Conservation (phyloP, 2,113 vertebrate species). For the Oreochromis aureus region DNA sequence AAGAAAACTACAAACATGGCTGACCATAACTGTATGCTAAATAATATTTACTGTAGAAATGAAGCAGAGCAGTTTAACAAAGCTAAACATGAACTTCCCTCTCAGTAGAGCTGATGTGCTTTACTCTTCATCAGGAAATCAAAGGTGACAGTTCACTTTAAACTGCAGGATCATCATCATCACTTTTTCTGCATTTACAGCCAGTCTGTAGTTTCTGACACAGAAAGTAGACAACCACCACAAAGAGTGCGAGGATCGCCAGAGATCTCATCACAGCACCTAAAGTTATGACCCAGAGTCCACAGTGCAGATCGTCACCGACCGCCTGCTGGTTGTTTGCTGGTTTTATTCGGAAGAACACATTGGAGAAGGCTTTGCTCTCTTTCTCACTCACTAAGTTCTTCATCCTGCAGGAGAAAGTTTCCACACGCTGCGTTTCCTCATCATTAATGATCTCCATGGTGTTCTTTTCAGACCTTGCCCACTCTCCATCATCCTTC, state of each 20-base stretch:
- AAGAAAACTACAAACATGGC: too few species aligned
- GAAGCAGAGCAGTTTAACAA: not conserved
- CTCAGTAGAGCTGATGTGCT: not conserved
- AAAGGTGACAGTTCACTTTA: not conserved
- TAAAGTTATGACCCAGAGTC: not conserved
- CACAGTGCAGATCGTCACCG: not conserved
- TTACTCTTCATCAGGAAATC: not conserved
- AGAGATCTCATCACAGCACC: not conserved
- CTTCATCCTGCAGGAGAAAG: too few species aligned
- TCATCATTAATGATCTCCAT: too few species aligned
- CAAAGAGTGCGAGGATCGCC: not conserved
- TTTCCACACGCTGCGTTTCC: rapidly evolving
- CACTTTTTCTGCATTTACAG: not conserved
- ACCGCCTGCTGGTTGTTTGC: too few species aligned
- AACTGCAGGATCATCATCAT: not conserved
- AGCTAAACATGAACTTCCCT: not conserved
- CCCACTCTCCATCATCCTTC: rapidly evolving
- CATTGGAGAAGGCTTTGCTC: rapidly evolving
- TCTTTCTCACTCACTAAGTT: rapidly evolving
- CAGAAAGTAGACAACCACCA: not conserved
- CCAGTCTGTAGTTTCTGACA: not conserved
- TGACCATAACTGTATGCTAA: not conserved
- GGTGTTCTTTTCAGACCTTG: too few species aligned
- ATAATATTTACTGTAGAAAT: rapidly evolving
- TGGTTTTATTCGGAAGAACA: not conserved